Percentiles rank a stretch among this genome's conserved stretches.
Conservation (phyloP, 92 coral and sea anemone species). For the Blastomussa wellsi region DNA sequence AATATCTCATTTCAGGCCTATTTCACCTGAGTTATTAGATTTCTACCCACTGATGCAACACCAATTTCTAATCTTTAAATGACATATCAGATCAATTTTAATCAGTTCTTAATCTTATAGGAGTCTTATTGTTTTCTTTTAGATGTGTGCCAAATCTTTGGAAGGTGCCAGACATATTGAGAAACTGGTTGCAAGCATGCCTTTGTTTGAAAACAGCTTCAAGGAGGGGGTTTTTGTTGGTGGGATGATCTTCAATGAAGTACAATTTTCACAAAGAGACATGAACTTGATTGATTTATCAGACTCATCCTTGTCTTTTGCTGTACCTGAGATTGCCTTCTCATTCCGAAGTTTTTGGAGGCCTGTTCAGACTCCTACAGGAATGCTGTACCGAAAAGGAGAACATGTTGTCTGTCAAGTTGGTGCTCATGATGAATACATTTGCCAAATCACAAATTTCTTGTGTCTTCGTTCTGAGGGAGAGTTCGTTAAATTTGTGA, state of each 20-base stretch:
- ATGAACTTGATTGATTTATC: constrained; percentile 31
- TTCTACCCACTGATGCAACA: too few relatives aligned
- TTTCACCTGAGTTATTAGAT: too few relatives aligned
- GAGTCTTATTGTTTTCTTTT: constrained; percentile 1
- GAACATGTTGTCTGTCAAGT: constrained; percentile 28
- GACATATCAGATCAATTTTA: too few relatives aligned
- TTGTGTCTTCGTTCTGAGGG: constrained; percentile 23
- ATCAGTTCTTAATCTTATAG: too few relatives aligned
- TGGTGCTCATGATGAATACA: constrained; percentile 15
- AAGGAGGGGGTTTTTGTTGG: too few relatives aligned
- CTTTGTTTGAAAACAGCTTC: too few relatives aligned
- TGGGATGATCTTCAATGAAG: too few relatives aligned
- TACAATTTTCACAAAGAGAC: constrained; percentile 42
- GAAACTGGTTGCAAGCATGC: constrained; percentile 39
- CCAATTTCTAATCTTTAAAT: too few relatives aligned
- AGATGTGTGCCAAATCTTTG: constrained; percentile 62
- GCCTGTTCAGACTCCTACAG: constrained; percentile 27
- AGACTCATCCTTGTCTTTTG: constrained; percentile 6
- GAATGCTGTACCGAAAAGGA: constrained; percentile 40
- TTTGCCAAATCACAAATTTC: constrained; percentile 24
- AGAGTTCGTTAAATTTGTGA: constrained; percentile 7
- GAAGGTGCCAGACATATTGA: constrained; percentile 48
- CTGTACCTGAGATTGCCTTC: constrained; percentile 32
- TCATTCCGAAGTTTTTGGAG: constrained; percentile 44
- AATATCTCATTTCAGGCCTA: too few relatives aligned